Conservation (phyloP, 2,888 invertebrate genomes). For the Sialis fuliginosa region DNA sequence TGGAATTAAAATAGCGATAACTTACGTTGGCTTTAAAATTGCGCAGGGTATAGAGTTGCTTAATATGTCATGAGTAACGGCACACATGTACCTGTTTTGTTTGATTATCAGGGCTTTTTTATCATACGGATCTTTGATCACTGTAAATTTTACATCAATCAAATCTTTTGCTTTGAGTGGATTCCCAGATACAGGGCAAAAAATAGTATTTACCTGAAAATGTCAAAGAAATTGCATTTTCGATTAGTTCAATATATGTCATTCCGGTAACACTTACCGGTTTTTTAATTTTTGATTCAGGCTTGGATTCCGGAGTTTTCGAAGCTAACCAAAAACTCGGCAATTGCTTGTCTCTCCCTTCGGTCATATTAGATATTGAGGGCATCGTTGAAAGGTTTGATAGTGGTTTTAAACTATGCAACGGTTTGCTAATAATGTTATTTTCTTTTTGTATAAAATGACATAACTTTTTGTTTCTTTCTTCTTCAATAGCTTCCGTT, state of each 20-base stretch:
- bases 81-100: conserved; percentile 91
- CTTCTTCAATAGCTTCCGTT: conserved; percentile 49
- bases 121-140: conserved; percentile 73
- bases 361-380: conserved; percentile 55
- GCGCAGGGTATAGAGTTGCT: conserved; percentile 91
- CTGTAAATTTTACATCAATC: conserved; percentile 81
- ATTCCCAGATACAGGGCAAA: conserved; percentile 71
- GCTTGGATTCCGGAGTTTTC: conserved; percentile 72
- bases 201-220: conserved; percentile 46
- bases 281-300: conserved; percentile 45
- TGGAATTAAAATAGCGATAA: conserved; percentile 7
- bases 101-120: conserved; percentile 75
- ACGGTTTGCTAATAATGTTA: conserved; percentile 41
- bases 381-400: conserved; percentile 10
- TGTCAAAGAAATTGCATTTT: not conserved
- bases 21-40: conserved; percentile 74
- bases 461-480: conserved; percentile 43
- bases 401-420: conserved; percentile 22
- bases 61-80: conserved; percentile 89
- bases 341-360: conserved; percentile 57
- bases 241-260: not conserved
- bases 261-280: conserved; percentile 35
- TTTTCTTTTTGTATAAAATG: conserved; percentile 72
- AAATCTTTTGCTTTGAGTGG: conserved; percentile 83
- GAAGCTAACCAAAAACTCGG: conserved; percentile 97